Evolutionary conservation across 1,140 invertebrate species (phyloP).

Genomic region (Caerostris extrusa): DNA sequence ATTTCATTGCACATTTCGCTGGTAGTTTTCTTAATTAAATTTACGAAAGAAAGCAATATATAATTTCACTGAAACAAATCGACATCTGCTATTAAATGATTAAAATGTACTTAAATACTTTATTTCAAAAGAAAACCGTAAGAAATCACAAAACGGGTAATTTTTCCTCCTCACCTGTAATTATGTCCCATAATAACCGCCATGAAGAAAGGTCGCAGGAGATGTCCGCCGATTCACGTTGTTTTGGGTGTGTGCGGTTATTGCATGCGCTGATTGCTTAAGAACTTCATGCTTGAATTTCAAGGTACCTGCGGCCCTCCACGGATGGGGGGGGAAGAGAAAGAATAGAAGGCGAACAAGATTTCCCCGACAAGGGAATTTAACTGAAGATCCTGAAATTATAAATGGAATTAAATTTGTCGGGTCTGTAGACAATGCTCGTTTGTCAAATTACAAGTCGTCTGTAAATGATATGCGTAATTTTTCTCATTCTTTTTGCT

Average conservation of each 20-base stretch:
- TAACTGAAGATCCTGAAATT: no score
- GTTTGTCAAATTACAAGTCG: neutral
- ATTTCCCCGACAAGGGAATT: neutral
- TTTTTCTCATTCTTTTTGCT: no score
- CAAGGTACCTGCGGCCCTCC: neutral
- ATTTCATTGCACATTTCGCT: no score
- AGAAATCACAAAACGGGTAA: neutral
- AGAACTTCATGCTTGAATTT: neutral
- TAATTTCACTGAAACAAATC: no score
- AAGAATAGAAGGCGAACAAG: neutral
- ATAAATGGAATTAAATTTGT: neutral
- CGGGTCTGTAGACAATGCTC: neutral
- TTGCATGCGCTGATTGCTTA: neutral
- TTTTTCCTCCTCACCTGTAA: neutral
- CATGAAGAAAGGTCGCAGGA: neutral
- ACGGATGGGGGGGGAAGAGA: neutral
- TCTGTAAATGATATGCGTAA: neutral
- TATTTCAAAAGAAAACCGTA: no score
- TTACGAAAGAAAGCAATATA: no score
- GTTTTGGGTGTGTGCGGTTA: neutral
- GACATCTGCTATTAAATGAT: no score
- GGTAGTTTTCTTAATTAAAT: no score
- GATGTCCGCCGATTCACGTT: neutral
- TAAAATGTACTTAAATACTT: no score
- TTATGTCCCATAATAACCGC: neutral